These are phyloP conservation scores for Aethina tumida DNA, from an alignment of 1,140 invertebrate species.

Conservation along the genomic window DNA sequence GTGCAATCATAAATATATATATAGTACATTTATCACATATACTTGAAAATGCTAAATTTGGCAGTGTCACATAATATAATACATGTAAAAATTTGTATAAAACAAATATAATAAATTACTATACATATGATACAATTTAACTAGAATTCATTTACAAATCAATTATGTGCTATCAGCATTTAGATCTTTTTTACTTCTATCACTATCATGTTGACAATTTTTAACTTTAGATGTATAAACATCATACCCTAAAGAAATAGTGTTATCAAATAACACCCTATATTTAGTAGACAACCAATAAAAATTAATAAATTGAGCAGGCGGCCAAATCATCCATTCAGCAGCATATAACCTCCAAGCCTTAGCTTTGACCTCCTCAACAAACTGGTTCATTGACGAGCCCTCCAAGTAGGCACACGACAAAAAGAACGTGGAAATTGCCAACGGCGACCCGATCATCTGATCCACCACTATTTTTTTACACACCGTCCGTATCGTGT, in stretches of 20 bases:
- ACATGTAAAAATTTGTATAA: too few species aligned
- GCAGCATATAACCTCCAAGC: conserved; percentile 68
- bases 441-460: conserved; percentile 75
- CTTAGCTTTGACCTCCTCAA: conserved; percentile 66
- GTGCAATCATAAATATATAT: too few species aligned
- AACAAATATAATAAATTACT: too few species aligned
- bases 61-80: too few species aligned
- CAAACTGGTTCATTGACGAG: conserved; percentile 49
- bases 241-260: conserved; percentile 83
- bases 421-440: conserved; percentile 71
- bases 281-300: conserved; percentile 74
- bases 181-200: too few species aligned
- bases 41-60: too few species aligned
- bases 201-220: conserved; percentile 43
- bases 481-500: conserved; percentile 54
- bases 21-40: too few species aligned
- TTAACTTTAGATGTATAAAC: conserved; percentile 89
- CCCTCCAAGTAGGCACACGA: conserved; percentile 66
- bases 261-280: conserved; percentile 84
- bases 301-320: conserved; percentile 80
- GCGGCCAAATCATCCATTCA: conserved; percentile 77
- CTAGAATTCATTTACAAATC: too few species aligned
- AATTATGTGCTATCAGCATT: too few species aligned
- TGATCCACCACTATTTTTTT: conserved; percentile 87
- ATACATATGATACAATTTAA: too few species aligned